A percentile compares a stretch with the other conserved stretches of the same genome.
These are phyloP conservation scores for Vulpes lagopus DNA, from an alignment of 2,113 vertebrate species.

Conservation along the genomic window DNA sequence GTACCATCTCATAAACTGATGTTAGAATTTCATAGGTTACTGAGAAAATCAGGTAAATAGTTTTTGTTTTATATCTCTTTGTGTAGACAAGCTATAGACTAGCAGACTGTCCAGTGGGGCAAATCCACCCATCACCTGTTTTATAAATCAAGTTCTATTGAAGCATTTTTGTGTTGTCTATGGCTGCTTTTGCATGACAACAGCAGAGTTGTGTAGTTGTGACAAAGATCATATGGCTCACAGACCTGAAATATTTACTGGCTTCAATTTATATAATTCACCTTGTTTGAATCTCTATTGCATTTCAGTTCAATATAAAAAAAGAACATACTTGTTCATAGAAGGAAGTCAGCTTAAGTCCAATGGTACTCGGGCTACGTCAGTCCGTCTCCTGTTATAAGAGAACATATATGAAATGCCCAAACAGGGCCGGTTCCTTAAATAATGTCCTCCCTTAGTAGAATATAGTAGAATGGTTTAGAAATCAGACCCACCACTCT, in stretches of 20 bases:
- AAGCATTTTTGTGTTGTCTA: fast-evolving
- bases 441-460: background rate
- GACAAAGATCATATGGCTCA: background rate
- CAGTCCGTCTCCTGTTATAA: background rate
- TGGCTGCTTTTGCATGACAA: background rate
- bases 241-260: background rate
- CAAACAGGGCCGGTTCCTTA: background rate
- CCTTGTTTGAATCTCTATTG: background rate
- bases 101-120: fast-evolving
- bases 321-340: background rate
- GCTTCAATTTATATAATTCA: background rate
- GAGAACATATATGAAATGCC: background rate
- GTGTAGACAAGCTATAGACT: background rate
- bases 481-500: background rate
- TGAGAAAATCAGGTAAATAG: constrained; percentile 91
- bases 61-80: constrained; percentile 30
- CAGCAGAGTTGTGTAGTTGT: background rate
- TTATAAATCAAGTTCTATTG: background rate
- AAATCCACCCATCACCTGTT: background rate
- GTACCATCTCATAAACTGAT: constrained; percentile 96
- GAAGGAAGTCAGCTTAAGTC: background rate
- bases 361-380: fast-evolving
- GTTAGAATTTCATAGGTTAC: constrained; percentile 92
- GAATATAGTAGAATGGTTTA: background rate
- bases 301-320: background rate